Conservation (phyloP, 2,113 vertebrate genomes). For the Lepus europaeus region DNA sequence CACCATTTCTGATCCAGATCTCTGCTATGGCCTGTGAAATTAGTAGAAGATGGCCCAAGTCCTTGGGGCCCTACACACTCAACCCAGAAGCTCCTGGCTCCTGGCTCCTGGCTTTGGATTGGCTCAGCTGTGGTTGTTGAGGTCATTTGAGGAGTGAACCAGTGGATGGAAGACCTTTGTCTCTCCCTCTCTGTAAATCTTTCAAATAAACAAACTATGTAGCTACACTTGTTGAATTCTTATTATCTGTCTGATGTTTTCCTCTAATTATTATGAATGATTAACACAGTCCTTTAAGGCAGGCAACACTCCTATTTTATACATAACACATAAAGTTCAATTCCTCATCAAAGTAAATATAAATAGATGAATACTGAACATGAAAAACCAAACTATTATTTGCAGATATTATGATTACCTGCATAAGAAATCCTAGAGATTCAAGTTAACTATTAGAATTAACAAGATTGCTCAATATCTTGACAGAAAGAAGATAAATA, state of each 20-base stretch:
- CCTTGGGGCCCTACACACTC: no score
- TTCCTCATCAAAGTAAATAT: not conserved
- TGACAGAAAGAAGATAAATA: slow-evolving; percentile 13
- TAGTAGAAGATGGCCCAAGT: no score
- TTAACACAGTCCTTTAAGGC: not conserved
- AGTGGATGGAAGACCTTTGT: no score
- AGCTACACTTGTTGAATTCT: not conserved
- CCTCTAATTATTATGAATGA: not conserved
- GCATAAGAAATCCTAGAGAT: not conserved
- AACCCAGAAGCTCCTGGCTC: no score
- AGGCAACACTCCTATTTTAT: not conserved
- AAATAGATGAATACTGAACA: not conserved
- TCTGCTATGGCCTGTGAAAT: no score
- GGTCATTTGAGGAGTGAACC: no score
- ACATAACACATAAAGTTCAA: not conserved
- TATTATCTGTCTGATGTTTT: not conserved
- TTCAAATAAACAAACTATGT: not conserved
- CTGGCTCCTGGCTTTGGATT: no score
- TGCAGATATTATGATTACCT: not conserved
- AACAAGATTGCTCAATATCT: not conserved
- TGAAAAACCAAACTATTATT: not conserved
- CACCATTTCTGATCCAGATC: no score
- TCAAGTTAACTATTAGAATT: not conserved
- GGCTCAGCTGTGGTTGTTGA: no score
- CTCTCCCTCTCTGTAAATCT: no score